phyloP scores from a whole-genome alignment of 2,888 invertebrate species.

The Drosophila paranaensis region DNA sequence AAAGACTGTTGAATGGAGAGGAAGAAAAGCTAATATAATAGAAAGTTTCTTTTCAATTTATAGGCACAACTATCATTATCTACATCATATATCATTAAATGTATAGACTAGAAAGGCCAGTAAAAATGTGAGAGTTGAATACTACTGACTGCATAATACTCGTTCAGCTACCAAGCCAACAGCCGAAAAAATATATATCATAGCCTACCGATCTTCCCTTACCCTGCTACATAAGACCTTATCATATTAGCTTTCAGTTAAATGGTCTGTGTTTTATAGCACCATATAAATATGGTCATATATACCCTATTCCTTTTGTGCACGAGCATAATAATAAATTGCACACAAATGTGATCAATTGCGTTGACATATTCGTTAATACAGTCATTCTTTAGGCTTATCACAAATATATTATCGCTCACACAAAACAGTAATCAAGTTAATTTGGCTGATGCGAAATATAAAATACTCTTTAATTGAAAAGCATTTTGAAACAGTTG shows the following conservation, averaged over 20 bases:
- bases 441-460: neutral
- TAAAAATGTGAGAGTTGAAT: too few relatives aligned
- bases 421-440: neutral
- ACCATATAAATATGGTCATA: neutral
- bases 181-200: too few relatives aligned
- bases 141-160: neutral
- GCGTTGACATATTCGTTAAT: conserved; percentile 2
- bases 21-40: too few relatives aligned
- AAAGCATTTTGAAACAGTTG: too few relatives aligned
- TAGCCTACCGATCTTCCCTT: neutral
- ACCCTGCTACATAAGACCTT: neutral
- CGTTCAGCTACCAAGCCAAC: neutral
- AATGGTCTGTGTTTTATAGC: neutral
- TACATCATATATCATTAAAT: neutral
- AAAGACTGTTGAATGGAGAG: too few relatives aligned
- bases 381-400: conserved; percentile 3
- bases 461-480: neutral
- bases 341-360: neutral
- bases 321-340: neutral
- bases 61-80: neutral
- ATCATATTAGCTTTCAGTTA: neutral
- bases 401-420: neutral
- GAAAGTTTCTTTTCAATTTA: neutral
- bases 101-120: too few relatives aligned
- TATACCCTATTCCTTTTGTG: neutral